These are phyloP conservation scores for Conistra vaccinii DNA, from an alignment of 2,888 invertebrate species.

Conservation along the genomic window DNA sequence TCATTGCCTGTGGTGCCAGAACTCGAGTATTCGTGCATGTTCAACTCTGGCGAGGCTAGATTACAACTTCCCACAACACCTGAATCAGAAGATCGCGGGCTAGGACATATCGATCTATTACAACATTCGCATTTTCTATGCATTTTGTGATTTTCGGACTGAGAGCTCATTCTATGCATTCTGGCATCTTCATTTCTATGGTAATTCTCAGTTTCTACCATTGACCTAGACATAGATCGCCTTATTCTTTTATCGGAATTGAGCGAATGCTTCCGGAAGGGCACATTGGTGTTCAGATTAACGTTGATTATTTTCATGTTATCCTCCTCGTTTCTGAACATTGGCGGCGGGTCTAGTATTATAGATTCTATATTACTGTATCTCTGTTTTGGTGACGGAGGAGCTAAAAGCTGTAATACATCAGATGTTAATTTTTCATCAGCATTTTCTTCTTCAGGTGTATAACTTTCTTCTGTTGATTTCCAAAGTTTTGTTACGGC, in stretches of 20 bases:
- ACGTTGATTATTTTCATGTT: conserved; percentile 85
- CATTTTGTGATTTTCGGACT: conserved; percentile 82
- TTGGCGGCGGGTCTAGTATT: conserved; percentile 91
- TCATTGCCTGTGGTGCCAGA: conserved; percentile 80
- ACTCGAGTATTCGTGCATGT: conserved; percentile 81
- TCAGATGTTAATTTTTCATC: conserved; percentile 73
- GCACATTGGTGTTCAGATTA: conserved; percentile 83
- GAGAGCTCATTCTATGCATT: conserved; percentile 86
- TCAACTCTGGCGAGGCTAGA: conserved; percentile 93
- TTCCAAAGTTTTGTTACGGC: conserved; percentile 84
- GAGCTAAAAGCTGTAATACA: conserved; percentile 81
- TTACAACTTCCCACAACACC: conserved; percentile 96
- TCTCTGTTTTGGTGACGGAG: conserved; percentile 82
- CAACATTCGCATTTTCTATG: conserved; percentile 91
- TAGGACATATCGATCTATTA: conserved; percentile 91
- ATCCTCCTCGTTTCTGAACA: conserved; percentile 90
- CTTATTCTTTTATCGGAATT: conserved; percentile 91
- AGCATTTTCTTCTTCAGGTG: conserved; percentile 70
- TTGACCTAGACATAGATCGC: conserved; percentile 85
- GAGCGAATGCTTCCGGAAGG: conserved; percentile 90
- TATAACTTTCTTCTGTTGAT: conserved; percentile 84
- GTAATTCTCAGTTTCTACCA: conserved; percentile 84
- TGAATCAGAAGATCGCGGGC: conserved; percentile 95
- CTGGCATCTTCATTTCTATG: conserved; percentile 77
- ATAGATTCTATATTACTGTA: conserved; percentile 79